phyloP scores from a whole-genome alignment of 2,888 invertebrate species.

The Clivina fossor region DNA sequence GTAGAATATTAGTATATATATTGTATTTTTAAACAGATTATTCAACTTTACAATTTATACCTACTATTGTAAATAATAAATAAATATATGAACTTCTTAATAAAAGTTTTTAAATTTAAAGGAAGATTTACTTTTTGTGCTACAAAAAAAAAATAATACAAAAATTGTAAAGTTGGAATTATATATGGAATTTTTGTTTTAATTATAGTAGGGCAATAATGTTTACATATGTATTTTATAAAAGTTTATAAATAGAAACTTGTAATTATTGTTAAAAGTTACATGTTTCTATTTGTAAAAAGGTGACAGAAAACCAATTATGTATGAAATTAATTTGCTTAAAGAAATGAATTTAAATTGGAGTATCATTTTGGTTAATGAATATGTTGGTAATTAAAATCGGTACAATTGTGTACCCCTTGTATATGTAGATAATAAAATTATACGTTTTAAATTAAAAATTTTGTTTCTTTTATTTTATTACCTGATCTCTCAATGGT shows the following conservation, averaged over 20 bases:
- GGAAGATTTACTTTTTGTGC: slow-evolving; percentile 8
- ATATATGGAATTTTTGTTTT: slow-evolving; percentile 15
- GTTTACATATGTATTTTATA: slow-evolving; percentile 29
- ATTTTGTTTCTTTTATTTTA: slow-evolving; percentile 5
- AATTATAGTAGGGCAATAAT: slow-evolving; percentile 20
- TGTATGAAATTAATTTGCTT: slow-evolving; percentile 21
- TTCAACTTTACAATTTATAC: slow-evolving; percentile 29
- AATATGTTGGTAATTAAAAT: slow-evolving; percentile 18
- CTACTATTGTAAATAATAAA: slow-evolving; percentile 25
- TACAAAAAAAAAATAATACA: slow-evolving; percentile 9
- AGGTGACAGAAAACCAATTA: slow-evolving; percentile 30
- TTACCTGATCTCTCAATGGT: too few species aligned
- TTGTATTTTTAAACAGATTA: slow-evolving; percentile 14
- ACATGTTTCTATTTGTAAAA: slow-evolving; percentile 14
- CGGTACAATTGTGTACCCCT: slow-evolving; percentile 15
- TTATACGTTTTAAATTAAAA: slow-evolving; percentile 30
- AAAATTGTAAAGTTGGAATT: slow-evolving; percentile 30
- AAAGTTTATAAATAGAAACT: slow-evolving; percentile 15
- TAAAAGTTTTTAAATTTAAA: too few species aligned
- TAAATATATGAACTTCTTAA: slow-evolving; percentile 21
- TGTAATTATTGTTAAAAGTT: slow-evolving; percentile 10
- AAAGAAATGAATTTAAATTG: slow-evolving; percentile 14
- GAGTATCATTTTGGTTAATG: slow-evolving; percentile 21
- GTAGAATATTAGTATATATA: slow-evolving; percentile 20
- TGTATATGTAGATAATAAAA: slow-evolving; percentile 33